These are phyloP conservation scores for Chrysolina americana DNA, from an alignment of 2,888 invertebrate genomes.

Conservation along the genomic window DNA sequence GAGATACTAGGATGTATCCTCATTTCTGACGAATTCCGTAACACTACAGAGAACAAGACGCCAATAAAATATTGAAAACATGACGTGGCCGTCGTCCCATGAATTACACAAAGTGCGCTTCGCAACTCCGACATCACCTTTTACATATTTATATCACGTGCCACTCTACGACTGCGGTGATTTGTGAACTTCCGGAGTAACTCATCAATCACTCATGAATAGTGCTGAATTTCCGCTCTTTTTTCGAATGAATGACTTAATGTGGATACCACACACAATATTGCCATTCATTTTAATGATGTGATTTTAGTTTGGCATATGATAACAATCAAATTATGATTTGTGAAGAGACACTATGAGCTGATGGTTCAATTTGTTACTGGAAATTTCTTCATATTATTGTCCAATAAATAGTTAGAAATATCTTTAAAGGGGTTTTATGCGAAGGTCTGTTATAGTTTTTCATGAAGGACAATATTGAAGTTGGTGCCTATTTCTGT, in stretches of 20 bases:
- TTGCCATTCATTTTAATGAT: conserved; percentile 5
- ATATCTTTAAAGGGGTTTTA: too few species aligned
- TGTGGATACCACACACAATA: conserved; percentile 19
- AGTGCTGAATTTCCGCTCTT: conserved; percentile 49
- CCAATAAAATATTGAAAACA: not conserved
- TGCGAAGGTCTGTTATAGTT: too few species aligned
- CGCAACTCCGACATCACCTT: conserved; percentile 17
- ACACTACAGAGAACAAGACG: not conserved
- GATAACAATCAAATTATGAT: conserved; percentile 5
- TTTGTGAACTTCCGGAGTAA: conserved; percentile 60
- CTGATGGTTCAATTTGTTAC: not conserved
- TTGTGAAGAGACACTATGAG: not conserved
- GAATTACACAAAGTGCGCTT: conserved; percentile 12
- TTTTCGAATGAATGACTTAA: conserved; percentile 32
- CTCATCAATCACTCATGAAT: conserved; percentile 55
- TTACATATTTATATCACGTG: conserved; percentile 60
- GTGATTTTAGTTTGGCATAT: not conserved
- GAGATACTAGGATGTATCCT: not conserved
- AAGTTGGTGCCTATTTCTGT: too few species aligned
- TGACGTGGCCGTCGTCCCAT: not conserved
- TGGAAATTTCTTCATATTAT: too few species aligned
- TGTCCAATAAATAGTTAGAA: too few species aligned
- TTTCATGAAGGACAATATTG: too few species aligned
- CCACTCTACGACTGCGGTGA: conserved; percentile 53
- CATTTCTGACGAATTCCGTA: not conserved